A percentile compares a stretch with the other conserved stretches of the same genome.
phyloP scores from a whole-genome alignment of 64 coral and sea anemone genomes.

The Pachyseris speciosa region DNA sequence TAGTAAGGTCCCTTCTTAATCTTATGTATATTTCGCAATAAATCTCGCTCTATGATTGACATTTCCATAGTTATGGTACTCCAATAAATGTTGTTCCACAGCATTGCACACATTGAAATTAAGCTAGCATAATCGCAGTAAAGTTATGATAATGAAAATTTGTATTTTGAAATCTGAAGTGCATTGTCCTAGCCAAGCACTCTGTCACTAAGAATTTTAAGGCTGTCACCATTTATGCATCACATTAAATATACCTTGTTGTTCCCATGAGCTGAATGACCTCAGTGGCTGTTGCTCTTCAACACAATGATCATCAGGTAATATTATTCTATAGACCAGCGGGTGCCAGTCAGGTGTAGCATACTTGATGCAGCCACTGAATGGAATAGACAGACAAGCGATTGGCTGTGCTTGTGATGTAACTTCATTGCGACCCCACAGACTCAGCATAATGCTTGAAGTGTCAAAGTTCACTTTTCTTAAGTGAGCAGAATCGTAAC shows the following conservation, averaged over 20 bases:
- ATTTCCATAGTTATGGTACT: no score
- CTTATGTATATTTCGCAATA: no score
- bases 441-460: constrained; percentile 22
- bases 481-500: constrained; percentile 35
- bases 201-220: no score
- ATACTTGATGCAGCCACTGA: constrained; percentile 27
- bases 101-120: no score
- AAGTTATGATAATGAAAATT: no score
- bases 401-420: constrained; percentile 57
- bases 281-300: neutral
- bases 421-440: constrained; percentile 78
- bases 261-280: neutral
- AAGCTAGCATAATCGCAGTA: no score
- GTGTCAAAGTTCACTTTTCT: constrained; percentile 67
- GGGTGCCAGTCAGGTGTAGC: constrained; percentile 39
- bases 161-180: no score
- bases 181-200: no score
- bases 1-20: no score
- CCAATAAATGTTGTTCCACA: no score
- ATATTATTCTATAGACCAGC: constrained; percentile 64
- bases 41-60: no score
- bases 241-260: constrained; percentile 76
- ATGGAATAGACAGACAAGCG: constrained; percentile 51
- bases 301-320: neutral
- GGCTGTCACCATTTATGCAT: no score